Evolutionary conservation across 2,888 invertebrate genomes (phyloP).

Genomic region (Elgonia sp.): DNA sequence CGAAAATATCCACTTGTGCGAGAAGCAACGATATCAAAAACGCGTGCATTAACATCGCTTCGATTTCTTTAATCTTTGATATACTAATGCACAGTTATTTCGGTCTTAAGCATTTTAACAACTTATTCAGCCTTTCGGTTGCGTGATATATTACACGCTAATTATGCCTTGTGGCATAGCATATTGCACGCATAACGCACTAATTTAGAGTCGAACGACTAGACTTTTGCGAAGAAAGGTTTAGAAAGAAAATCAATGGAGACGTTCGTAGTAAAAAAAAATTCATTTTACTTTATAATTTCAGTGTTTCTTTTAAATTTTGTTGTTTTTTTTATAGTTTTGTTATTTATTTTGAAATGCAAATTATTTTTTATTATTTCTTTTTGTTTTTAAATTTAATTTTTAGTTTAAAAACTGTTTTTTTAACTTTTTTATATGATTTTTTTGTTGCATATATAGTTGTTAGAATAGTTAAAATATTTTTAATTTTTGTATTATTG

Average conservation of each 20-base stretch:
- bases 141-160: conserved; percentile 62
- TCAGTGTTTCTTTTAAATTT: too few species aligned
- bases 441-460: too few species aligned
- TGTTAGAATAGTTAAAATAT: too few species aligned
- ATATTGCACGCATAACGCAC: conserved; percentile 40
- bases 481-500: too few species aligned
- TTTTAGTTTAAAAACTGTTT: too few species aligned
- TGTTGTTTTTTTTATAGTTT: too few species aligned
- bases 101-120: conserved; percentile 64
- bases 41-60: conserved; percentile 63
- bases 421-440: too few species aligned
- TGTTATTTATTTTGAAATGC: too few species aligned
- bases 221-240: neutral
- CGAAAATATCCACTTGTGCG: conserved; percentile 72
- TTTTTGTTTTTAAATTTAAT: too few species aligned
- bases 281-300: too few species aligned
- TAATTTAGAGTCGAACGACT: neutral
- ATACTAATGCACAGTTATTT: conserved; percentile 73
- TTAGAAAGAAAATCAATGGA: conserved; percentile 8
- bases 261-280: too few species aligned
- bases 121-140: conserved; percentile 63
- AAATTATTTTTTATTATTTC: too few species aligned
- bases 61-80: conserved; percentile 71
- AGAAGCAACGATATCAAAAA: conserved; percentile 63
- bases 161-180: conserved; percentile 54